Percentiles rank a stretch among this genome's conserved stretches.
These are phyloP conservation scores for Epizoanthus rinbou DNA, from an alignment of 92 coral and sea anemone genomes.

Conservation along the genomic window DNA sequence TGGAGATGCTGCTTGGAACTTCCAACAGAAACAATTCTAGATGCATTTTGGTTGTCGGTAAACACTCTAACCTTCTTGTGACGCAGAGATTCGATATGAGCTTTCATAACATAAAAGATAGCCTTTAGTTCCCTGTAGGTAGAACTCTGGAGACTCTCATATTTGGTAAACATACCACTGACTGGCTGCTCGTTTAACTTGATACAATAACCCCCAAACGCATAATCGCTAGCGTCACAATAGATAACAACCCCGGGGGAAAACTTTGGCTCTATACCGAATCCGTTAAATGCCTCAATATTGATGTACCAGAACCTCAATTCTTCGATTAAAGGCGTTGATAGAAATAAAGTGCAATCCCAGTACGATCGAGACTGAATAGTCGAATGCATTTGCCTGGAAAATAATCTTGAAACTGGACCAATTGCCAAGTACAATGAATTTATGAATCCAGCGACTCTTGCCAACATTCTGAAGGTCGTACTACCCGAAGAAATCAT, in stretches of 20 bases:
- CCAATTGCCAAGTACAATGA: conserved; percentile 16
- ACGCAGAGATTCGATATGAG: not conserved
- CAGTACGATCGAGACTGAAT: not conserved
- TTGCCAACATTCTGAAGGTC: conserved; percentile 27
- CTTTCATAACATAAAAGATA: conserved; percentile 14
- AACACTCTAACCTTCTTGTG: conserved; percentile 45
- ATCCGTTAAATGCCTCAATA: conserved; percentile 22
- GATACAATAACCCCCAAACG: conserved; percentile 44
- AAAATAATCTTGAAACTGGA: conserved; percentile 7
- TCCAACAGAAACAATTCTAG: conserved; percentile 38
- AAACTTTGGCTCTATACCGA: conserved; percentile 13
- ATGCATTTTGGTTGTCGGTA: conserved; percentile 52
- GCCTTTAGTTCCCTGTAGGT: conserved; percentile 51
- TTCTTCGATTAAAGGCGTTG: conserved; percentile 25
- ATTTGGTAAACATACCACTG: conserved; percentile 28
- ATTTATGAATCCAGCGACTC: conserved; percentile 37
- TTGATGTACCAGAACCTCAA: conserved; percentile 31
- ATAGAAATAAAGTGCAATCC: not conserved
- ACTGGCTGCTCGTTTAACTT: conserved; percentile 7
- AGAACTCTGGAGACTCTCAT: conserved; percentile 38
- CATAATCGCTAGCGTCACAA: conserved; percentile 34
- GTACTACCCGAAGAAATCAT: conserved; percentile 16
- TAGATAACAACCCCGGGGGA: not conserved
- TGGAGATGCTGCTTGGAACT: conserved; percentile 45
- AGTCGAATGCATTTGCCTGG: conserved; percentile 26